Evolutionary conservation across 1,140 invertebrate species (phyloP).

Genomic region (Probaryconus sp.): DNA sequence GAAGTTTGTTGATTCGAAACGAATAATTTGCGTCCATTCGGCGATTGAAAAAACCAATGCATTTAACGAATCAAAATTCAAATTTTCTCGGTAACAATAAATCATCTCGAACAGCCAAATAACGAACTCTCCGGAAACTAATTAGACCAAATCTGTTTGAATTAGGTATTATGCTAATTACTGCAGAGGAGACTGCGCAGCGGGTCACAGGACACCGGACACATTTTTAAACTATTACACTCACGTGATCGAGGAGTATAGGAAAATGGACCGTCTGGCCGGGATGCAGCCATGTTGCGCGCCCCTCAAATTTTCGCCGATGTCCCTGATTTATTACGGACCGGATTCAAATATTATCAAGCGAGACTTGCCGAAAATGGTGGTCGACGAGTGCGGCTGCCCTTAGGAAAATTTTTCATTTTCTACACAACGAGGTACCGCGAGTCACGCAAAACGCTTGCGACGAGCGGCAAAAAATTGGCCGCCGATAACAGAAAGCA

Average conservation of each 20-base stretch:
- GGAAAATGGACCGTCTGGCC: constrained; percentile 85
- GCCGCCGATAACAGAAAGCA: constrained; percentile 19
- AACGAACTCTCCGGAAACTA: constrained; percentile 36
- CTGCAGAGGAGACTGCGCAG: constrained; percentile 91
- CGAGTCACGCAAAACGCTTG: constrained; percentile 23
- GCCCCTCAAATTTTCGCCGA: constrained; percentile 93
- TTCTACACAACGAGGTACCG: constrained; percentile 18
- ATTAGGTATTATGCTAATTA: constrained; percentile 94
- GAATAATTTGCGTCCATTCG: no score
- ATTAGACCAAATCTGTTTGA: constrained; percentile 45
- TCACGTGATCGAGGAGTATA: constrained; percentile 92
- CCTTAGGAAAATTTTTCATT: constrained; percentile 80
- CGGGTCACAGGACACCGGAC: constrained; percentile 86
- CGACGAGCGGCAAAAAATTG: constrained; percentile 11
- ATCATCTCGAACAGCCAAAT: constrained; percentile 30
- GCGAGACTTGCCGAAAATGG: constrained; percentile 96
- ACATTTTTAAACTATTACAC: constrained; percentile 92
- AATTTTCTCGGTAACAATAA: constrained; percentile 18
- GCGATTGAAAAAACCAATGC: no score
- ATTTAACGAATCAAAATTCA: no score
- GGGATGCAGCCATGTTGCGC: constrained; percentile 94
- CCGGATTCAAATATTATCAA: constrained; percentile 94
- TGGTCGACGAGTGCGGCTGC: constrained; percentile 97
- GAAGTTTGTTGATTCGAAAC: no score
- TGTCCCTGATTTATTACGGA: constrained; percentile 96